These are phyloP conservation scores for Tenthredo amoena DNA, from an alignment of 2,888 invertebrate species.

Conservation along the genomic window DNA sequence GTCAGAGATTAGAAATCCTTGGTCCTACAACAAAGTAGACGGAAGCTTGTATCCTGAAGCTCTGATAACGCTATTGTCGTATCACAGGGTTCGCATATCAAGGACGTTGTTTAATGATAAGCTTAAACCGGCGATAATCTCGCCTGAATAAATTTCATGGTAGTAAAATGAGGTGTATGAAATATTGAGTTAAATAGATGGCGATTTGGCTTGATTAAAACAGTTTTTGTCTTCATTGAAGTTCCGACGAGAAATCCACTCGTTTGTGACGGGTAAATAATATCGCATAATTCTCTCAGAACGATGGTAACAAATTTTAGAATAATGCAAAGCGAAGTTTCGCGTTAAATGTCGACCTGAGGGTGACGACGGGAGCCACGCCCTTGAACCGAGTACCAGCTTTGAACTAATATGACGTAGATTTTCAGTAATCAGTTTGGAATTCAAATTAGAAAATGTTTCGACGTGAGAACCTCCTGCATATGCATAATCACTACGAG, in stretches of 20 bases:
- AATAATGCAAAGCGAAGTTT: neutral
- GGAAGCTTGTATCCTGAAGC: neutral
- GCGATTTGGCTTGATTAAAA: neutral
- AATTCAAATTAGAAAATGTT: neutral
- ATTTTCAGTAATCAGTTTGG: neutral
- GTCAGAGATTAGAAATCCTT: neutral
- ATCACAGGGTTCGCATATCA: neutral
- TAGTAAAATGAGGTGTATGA: neutral
- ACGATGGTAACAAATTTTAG: neutral
- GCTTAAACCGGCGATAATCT: neutral
- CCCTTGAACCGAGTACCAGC: constrained; percentile 7
- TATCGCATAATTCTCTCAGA: neutral
- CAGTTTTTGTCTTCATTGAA: neutral
- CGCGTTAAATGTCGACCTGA: neutral
- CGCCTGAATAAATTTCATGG: neutral
- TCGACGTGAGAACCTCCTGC: neutral
- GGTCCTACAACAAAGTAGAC: neutral
- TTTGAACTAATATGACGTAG: neutral
- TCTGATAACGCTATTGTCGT: neutral
- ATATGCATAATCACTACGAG: neutral
- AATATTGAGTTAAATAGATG: neutral
- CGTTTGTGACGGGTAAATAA: neutral
- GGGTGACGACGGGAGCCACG: neutral
- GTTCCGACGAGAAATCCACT: neutral
- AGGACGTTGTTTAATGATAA: neutral